These are phyloP conservation scores for Lordiphosa stackelbergi DNA, from an alignment of 1,140 invertebrate genomes.

Conservation along the genomic window DNA sequence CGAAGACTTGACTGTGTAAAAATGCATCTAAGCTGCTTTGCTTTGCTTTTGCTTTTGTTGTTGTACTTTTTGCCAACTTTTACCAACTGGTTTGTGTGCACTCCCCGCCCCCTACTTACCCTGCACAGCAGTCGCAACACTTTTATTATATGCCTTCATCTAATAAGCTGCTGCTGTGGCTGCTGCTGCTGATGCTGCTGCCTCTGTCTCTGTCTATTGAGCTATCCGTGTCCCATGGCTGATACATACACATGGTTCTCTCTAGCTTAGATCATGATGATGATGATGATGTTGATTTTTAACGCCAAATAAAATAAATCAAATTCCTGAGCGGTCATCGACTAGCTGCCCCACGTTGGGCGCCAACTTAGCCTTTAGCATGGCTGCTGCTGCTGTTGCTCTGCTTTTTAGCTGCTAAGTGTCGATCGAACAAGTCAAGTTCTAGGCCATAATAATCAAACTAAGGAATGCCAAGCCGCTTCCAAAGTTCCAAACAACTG, in stretches of 20 bases:
- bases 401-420: constrained; percentile 31
- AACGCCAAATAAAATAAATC: constrained; percentile 75
- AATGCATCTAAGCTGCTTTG: constrained; percentile 70
- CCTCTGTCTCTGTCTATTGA: constrained; percentile 50
- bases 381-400: not conserved
- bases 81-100: constrained; percentile 67
- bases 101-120: constrained; percentile 1
- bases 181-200: constrained; percentile 27
- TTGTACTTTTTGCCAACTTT: constrained; percentile 52
- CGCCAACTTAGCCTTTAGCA: constrained; percentile 10
- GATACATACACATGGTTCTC: constrained; percentile 65
- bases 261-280: constrained; percentile 61
- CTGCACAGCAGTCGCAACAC: constrained; percentile 57
- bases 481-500: constrained; percentile 13
- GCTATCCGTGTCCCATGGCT: constrained; percentile 72
- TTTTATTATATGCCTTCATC: constrained; percentile 75
- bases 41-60: constrained; percentile 28
- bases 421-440: constrained; percentile 55
- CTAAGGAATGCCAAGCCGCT: constrained; percentile 46
- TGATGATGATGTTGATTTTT: constrained; percentile 37
- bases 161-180: constrained; percentile 60
- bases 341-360: constrained; percentile 28
- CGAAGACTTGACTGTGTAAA: constrained; percentile 46
- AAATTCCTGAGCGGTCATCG: constrained; percentile 69
- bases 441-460: constrained; percentile 55